Conservation (phyloP, 2,797 vertebrate genomes). For the Phalanger gymnotis region DNA sequence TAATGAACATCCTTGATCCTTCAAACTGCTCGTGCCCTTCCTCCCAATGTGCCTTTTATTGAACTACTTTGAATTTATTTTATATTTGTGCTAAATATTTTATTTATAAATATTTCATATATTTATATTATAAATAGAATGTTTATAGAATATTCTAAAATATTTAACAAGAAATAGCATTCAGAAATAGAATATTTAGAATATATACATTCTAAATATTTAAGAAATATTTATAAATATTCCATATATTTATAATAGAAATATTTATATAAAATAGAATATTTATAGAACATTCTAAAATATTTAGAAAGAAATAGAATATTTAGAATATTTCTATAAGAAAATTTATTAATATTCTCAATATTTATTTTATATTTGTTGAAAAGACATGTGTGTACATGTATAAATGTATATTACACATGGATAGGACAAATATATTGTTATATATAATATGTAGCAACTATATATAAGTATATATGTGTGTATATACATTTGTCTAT, state of each 20-base stretch:
- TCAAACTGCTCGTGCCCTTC: not conserved
- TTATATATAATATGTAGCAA: not conserved
- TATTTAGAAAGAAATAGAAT: not conserved
- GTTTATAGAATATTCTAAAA: not conserved
- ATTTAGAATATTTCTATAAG: not conserved
- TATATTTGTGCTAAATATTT: not conserved
- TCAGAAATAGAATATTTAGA: not conserved
- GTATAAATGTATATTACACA: not conserved
- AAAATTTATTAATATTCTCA: not conserved
- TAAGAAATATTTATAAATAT: not conserved
- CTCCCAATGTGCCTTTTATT: not conserved
- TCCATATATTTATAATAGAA: not conserved
- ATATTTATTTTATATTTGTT: not conserved
- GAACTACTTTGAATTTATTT: not conserved
- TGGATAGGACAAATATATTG: not conserved
- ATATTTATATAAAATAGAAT: not conserved
- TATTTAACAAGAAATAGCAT: not conserved
- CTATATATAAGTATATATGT: not conserved
- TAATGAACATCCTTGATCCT: not conserved
- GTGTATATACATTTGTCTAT: not conserved
- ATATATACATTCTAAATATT: not conserved
- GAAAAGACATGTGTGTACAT: not conserved
- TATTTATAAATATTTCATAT: not conserved
- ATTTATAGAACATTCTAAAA: not conserved
- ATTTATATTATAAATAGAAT: not conserved